A percentile compares a stretch with the other conserved stretches of the same genome.
These are phyloP conservation scores for Podarcis muralis DNA, from an alignment of 2,113 vertebrate genomes.

Conservation along the genomic window DNA sequence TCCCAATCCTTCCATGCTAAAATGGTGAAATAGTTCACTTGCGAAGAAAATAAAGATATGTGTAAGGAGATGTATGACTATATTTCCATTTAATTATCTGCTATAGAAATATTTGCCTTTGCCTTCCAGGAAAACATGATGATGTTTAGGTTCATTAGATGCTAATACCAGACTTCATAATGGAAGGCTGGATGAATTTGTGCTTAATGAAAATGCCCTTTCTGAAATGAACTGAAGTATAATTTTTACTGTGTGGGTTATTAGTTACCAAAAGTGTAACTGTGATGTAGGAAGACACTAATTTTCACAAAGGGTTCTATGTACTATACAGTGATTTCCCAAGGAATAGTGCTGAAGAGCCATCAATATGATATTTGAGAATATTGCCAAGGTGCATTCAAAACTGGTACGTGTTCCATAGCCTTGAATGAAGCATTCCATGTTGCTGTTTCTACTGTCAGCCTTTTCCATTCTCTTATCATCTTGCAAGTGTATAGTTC, in stretches of 20 bases:
- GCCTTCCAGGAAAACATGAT: slow-evolving; percentile 6
- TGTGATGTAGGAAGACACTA: neutral
- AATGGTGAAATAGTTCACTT: slow-evolving; percentile 24
- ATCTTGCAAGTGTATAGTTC: neutral
- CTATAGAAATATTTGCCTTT: slow-evolving; percentile 18
- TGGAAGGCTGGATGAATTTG: neutral
- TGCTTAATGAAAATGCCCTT: slow-evolving; percentile 8
- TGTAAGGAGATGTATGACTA: slow-evolving; percentile 48
- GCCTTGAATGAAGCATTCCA: neutral
- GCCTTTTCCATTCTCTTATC: neutral
- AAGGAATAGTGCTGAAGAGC: neutral
- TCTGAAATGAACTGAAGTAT: slow-evolving; percentile 22
- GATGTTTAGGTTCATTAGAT: slow-evolving; percentile 16
- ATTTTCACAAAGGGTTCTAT: slow-evolving; percentile 15
- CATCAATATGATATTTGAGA: neutral
- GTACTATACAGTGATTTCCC: neutral
- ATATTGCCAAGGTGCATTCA: neutral
- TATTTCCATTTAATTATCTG: slow-evolving; percentile 21
- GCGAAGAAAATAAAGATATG: neutral
- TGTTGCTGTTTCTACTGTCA: neutral
- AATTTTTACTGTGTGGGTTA: neutral
- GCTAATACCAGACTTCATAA: slow-evolving; percentile 21
- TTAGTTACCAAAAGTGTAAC: neutral
- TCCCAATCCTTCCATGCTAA: slow-evolving; percentile 51
- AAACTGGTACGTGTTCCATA: neutral